A percentile compares a stretch with the other conserved stretches of the same genome.
These are phyloP conservation scores for Gymnosoma rotundatum DNA, from an alignment of 2,888 invertebrate genomes.

Conservation along the genomic window DNA sequence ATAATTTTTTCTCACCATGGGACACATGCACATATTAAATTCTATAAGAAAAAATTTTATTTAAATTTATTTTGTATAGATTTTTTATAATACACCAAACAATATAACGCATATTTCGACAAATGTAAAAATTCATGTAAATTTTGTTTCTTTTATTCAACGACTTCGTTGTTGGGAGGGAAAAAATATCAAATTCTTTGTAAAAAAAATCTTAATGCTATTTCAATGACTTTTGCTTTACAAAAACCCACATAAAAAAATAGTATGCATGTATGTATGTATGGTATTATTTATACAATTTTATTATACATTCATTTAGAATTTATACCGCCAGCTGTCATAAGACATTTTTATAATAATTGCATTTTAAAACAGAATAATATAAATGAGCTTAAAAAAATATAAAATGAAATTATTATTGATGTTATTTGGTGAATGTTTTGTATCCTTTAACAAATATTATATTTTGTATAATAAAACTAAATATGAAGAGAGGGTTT, in stretches of 20 bases:
- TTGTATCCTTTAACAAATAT: no score
- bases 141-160: background rate
- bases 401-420: conserved; percentile 1
- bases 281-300: background rate
- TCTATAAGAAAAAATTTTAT: background rate
- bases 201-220: background rate
- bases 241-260: background rate
- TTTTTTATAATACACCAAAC: background rate
- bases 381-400: background rate
- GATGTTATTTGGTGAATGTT: conserved; percentile 11
- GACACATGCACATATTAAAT: no score
- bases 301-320: background rate
- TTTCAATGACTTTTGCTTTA: conserved; percentile 33
- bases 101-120: conserved; percentile 5
- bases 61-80: conserved; percentile 6
- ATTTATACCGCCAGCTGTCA: background rate
- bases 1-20: background rate
- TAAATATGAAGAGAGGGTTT: no score
- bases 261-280: background rate
- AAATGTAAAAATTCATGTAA: conserved; percentile 2
- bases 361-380: conserved; percentile 17
- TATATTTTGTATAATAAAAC: no score
- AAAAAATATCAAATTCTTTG: conserved; percentile 19
- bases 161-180: no score
- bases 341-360: conserved; percentile 15